Base-by-base conservation (phyloP, 1,140 invertebrate genomes). In the Atta cephalotes region DNA sequence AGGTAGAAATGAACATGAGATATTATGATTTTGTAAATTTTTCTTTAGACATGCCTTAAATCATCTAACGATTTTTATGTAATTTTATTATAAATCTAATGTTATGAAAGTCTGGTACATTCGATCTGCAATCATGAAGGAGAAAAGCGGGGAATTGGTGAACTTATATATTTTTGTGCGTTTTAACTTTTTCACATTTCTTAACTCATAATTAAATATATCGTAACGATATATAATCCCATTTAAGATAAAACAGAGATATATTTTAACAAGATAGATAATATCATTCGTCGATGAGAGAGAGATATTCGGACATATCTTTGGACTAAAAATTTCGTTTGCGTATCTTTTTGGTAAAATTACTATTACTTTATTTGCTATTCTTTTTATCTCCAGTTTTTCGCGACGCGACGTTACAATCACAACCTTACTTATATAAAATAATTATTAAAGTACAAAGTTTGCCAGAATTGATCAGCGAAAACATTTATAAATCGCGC, bases 361-460 rank as follows among this genome's bases (percentile, higher is more conserved):
- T 28, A 53, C 9, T 39, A 21, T 58, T 53, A n/a, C 25, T 51
- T 76, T 35, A 45, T 5, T 45, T 21, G 18, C 18, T 39, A 51
- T 74, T 21, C 2, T 53, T 63, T 84, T 3, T 31, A 25, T 25
- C 45, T 10, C 12, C n/a, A 51, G 3, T 63, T 60, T 60, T 63
- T 49, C 56, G 70, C 58, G 56, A 76, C 56, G 70, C 58, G 56
- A 76, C 25, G 28, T 84, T 63, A 76, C 70, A 81, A 84, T 76
- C 70, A 84, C 58, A 76, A 84, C 74, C 56, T 65, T 84, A 76
- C 72, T 84, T 76, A 63, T 76, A 63, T n/a, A n/a, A 76, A 60
- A 76, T 51, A 74, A 84, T 84, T 85, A 68, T 82, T 35, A 72
- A 87, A 89, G 88, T 89, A 87, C 78, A 90, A 90, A 87, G 88